phyloP scores from a whole-genome alignment of 1,140 invertebrate genomes.

The Drosophila navojoa region DNA sequence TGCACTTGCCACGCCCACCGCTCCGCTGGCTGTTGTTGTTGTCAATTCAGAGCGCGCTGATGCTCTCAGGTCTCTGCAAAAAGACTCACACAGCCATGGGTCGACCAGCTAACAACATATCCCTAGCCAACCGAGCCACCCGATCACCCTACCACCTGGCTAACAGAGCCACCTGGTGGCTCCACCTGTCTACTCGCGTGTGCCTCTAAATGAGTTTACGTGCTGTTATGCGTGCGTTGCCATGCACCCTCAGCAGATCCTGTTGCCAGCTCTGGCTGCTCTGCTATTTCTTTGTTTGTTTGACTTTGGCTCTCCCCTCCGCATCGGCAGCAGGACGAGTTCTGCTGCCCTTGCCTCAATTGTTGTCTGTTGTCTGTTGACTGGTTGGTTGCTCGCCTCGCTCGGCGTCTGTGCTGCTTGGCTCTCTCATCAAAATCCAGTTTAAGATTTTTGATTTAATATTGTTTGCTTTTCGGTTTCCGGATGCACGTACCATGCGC shows the following conservation, averaged over 20 bases:
- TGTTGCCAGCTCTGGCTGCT: constrained; percentile 7
- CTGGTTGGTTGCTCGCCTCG: constrained; percentile 28
- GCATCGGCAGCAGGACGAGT: constrained; percentile 17
- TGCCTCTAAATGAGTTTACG: constrained; percentile 69
- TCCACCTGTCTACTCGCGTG: constrained; percentile 26
- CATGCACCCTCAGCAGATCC: constrained; percentile 20
- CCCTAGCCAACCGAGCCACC: constrained; percentile 1
- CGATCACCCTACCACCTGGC: not conserved
- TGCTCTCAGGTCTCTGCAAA: constrained; percentile 45
- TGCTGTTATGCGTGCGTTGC: constrained; percentile 42
- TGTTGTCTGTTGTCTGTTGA: constrained; percentile 67
- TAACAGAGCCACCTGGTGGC: not conserved
- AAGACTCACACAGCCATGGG: constrained; percentile 52
- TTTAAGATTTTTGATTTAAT: constrained; percentile 81
- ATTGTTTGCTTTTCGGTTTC: constrained; percentile 57
- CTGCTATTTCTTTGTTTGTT: constrained; percentile 62
- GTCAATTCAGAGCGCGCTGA: constrained; percentile 38
- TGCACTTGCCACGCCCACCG: not conserved
- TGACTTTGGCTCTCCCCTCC: constrained; percentile 57
- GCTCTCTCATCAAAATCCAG: constrained; percentile 73
- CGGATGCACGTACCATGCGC: constrained; percentile 44
- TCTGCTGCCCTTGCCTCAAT: constrained; percentile 40
- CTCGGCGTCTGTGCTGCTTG: not conserved
- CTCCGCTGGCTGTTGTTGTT: constrained; percentile 7
- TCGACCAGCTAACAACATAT: constrained; percentile 21